Base-by-base conservation (phyloP, 2,888 invertebrate genomes). In the Thalpophila matura region DNA sequence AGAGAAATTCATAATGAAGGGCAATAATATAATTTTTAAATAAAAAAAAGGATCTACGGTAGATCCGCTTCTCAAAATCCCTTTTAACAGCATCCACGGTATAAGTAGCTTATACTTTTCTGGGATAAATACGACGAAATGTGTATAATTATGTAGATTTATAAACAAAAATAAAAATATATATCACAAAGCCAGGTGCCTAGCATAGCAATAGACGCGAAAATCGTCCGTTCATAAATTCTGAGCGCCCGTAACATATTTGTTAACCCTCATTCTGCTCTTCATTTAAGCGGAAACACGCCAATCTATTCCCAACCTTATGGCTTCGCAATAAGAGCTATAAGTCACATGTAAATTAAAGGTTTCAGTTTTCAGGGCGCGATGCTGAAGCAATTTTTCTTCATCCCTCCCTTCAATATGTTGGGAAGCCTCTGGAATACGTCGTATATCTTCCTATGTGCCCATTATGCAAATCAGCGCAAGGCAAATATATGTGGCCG, bases 351-450 rank as follows among this genome's bases (percentile, higher is more conserved):
- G 79, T 81, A 88, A 90, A 91, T 90, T 88, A 86, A 84, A 82
- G 85, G 86, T 83, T 76, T 82, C 82, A 82, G 85, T 89, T 91
- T 91, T 85, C 88, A 85, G 81, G 81, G 79, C 84, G 85, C 86
- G 86, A 86, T 83, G 86, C 80, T 77, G 66, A 77, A 83, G 87
- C 89, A 84, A 91, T 92, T 92, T 92, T 91, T 92, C 91, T 91
- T 88, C 86, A 89, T 79, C 79, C 65, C 56, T 88, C 87, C 89
- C 84, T 87, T 82, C 92, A 93, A 93, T 93, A 93, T 92, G 91
- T 91, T 91, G 86, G 86, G 85, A 81, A 84, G 86, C 83, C 82
- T 79, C 83, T 86, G 84, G 82, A 87, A 85, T 84, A 82, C 80
- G 82, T 85, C 85, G 89, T 93, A 85, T 87, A 90, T 91, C 91